A percentile compares a stretch with the other conserved stretches of the same genome.
phyloP scores from a whole-genome alignment of 2,113 vertebrate species.

The Pelusios castaneus region DNA sequence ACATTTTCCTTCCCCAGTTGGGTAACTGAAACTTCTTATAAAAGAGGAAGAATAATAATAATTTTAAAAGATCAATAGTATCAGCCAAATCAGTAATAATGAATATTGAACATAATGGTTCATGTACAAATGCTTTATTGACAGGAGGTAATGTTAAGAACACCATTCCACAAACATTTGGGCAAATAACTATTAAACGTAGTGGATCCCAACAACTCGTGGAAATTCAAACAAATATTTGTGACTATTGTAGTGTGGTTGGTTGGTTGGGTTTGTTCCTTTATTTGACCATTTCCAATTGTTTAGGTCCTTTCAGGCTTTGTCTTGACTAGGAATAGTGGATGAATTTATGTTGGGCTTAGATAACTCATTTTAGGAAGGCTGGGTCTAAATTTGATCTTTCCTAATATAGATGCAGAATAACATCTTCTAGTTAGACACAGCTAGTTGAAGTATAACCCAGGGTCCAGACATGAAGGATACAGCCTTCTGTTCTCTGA shows the following conservation, averaged over 20 bases:
- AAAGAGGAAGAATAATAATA: neutral
- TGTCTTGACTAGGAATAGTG: constrained; percentile 24
- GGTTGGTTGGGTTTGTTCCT: neutral
- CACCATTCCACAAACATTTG: neutral
- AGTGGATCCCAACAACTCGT: neutral
- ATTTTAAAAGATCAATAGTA: neutral
- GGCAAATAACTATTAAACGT: constrained; percentile 24
- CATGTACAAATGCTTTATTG: neutral
- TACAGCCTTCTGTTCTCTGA: neutral
- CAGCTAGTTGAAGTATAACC: neutral
- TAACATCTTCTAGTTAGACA: neutral
- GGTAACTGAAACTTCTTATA: neutral
- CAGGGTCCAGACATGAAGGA: neutral
- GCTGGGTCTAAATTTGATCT: neutral
- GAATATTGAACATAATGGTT: neutral
- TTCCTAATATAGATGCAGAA: neutral
- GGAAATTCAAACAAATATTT: constrained; percentile 27
- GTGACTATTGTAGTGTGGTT: neutral
- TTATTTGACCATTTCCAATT: constrained; percentile 25
- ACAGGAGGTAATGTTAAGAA: neutral
- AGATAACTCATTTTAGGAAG: neutral
- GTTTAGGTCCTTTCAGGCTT: constrained; percentile 38
- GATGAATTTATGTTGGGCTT: neutral
- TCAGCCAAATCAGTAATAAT: neutral
- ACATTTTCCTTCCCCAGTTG: neutral